Conservation (phyloP, 2,797 vertebrate genomes). For the Apodemus agrarius region DNA sequence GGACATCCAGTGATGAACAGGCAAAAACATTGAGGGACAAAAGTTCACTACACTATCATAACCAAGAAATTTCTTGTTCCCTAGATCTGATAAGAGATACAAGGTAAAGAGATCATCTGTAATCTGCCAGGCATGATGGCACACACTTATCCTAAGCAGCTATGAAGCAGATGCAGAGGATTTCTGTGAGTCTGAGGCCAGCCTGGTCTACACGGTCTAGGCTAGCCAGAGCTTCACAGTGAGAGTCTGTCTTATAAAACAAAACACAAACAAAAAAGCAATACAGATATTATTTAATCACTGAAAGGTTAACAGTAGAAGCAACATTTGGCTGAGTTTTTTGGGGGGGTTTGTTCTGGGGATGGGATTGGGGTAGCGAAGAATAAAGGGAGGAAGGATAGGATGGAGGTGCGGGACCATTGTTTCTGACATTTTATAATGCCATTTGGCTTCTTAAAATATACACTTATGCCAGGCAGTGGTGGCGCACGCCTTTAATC, state of each 20-base stretch:
- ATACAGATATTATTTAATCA: neutral
- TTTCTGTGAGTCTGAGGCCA: neutral
- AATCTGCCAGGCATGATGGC: neutral
- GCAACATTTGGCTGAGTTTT: neutral
- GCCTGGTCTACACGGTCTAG: neutral
- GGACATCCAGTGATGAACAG: neutral
- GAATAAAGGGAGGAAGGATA: neutral
- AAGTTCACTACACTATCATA: neutral
- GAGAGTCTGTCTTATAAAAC: neutral
- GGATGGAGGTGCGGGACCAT: neutral
- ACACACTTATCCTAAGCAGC: neutral
- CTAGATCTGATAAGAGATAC: neutral
- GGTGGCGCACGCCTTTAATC: too few species aligned
- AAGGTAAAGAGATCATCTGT: neutral
- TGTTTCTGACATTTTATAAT: neutral
- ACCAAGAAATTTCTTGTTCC: neutral
- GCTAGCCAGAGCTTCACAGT: neutral
- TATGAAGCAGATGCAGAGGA: neutral
- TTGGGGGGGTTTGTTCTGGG: neutral
- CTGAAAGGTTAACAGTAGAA: neutral
- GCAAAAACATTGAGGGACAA: neutral
- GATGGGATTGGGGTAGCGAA: neutral
- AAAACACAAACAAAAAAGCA: neutral
- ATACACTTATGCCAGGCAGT: neutral
- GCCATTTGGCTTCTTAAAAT: conserved; percentile 32